These are phyloP conservation scores for Antidorcas marsupialis DNA, from an alignment of 2,113 vertebrate genomes.

Conservation along the genomic window DNA sequence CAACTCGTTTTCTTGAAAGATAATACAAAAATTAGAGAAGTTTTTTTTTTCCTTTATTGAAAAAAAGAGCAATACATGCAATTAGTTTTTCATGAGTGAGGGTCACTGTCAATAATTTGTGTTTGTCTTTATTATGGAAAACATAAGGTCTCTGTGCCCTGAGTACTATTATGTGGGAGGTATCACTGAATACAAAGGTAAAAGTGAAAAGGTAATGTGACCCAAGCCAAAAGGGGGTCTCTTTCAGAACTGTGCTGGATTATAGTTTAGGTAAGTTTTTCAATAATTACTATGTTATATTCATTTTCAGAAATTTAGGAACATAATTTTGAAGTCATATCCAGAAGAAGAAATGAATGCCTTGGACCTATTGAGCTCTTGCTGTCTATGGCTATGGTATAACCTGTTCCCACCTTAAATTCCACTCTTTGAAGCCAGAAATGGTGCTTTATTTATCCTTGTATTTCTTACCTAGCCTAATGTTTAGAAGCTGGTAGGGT, in stretches of 20 bases:
- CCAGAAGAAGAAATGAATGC: not conserved
- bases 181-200: not conserved
- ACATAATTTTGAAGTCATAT: not conserved
- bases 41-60: not conserved
- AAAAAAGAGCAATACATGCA: not conserved
- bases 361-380: not conserved
- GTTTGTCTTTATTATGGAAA: not conserved
- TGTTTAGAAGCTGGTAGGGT: not conserved
- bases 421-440: not conserved
- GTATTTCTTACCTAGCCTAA: not conserved
- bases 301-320: slow-evolving; percentile 6
- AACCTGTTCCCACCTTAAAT: not conserved
- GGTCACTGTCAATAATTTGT: not conserved
- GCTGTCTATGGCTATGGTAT: not conserved
- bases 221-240: not conserved
- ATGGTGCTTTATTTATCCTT: not conserved
- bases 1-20: not conserved
- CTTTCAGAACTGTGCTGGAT: not conserved
- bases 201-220: not conserved
- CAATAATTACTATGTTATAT: not conserved
- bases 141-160: not conserved
- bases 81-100: not conserved
- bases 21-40: not conserved
- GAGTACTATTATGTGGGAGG: not conserved
- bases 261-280: not conserved